Conservation (phyloP, 2,888 invertebrate species). For the Holacanthella duospinosa region DNA sequence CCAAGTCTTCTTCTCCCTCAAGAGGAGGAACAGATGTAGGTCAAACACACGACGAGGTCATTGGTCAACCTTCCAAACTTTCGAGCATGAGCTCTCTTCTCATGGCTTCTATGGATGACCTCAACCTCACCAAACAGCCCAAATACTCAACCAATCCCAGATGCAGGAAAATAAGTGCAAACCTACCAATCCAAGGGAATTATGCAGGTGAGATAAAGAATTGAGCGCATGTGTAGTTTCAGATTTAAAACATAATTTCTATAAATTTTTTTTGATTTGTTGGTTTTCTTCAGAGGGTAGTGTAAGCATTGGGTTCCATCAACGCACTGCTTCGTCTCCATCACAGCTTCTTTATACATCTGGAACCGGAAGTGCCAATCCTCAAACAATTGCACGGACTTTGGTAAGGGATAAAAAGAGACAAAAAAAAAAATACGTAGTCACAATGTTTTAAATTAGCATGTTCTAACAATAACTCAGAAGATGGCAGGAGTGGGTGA, state of each 20-base stretch:
- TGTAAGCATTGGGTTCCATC: too few relatives aligned
- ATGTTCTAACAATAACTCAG: too few relatives aligned
- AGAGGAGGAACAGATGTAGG: conserved; percentile 13
- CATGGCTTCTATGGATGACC: conserved; percentile 34
- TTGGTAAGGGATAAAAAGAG: too few relatives aligned
- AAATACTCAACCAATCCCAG: conserved; percentile 22
- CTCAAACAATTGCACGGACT: too few relatives aligned
- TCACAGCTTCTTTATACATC: conserved; percentile 54
- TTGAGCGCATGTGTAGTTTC: too few relatives aligned
- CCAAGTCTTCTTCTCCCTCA: conserved; percentile 36
- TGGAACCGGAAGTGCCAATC: too few relatives aligned
- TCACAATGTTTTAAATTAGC: too few relatives aligned
- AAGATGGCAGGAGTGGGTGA: too few relatives aligned
- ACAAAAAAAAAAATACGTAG: too few relatives aligned
- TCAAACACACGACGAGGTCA: not conserved
- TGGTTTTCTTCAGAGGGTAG: not conserved
- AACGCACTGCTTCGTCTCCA: conserved; percentile 67
- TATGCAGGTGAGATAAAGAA: conserved; percentile 15
- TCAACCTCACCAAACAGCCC: conserved; percentile 21
- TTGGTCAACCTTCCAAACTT: not conserved
- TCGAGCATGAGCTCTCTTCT: conserved; percentile 17
- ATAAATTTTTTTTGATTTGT: not conserved
- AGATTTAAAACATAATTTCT: not conserved
- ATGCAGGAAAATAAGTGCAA: conserved; percentile 28
- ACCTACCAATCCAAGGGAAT: conserved; percentile 20